A percentile compares a stretch with the other conserved stretches of the same genome.
These are phyloP conservation scores for Urocynchramus pylzowi DNA, from an alignment of 2,113 vertebrate species.

Conservation along the genomic window DNA sequence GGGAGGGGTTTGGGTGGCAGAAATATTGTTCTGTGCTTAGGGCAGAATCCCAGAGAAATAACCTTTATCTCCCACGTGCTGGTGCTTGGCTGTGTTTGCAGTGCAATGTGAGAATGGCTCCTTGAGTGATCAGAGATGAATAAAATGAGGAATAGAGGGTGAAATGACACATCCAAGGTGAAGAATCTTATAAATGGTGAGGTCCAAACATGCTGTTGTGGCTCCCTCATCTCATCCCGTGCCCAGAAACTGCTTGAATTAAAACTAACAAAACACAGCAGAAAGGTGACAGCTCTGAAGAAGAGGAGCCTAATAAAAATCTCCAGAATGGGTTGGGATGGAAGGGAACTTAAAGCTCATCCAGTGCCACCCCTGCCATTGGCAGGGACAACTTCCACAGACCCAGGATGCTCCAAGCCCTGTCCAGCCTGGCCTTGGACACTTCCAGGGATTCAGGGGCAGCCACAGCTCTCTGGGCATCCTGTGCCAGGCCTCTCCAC, in stretches of 20 bases:
- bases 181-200: background rate
- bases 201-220: background rate
- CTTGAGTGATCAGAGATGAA: background rate
- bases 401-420: background rate
- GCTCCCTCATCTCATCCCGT: background rate
- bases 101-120: background rate
- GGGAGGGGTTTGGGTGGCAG: background rate
- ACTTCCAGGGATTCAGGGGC: background rate
- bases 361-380: background rate
- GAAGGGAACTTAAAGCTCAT: background rate
- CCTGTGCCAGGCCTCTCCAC: background rate
- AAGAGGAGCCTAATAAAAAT: background rate
- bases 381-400: fast-evolving
- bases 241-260: background rate
- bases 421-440: fast-evolving
- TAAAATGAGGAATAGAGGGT: background rate
- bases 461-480: background rate
- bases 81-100: background rate
- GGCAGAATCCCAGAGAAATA: background rate
- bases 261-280: background rate
- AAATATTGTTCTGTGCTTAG: background rate
- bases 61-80: background rate
- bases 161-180: background rate
- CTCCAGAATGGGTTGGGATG: background rate
- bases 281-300: background rate